These are phyloP conservation scores for Rhinophrynus dorsalis DNA, from an alignment of 2,797 vertebrate genomes.

Conservation along the genomic window DNA sequence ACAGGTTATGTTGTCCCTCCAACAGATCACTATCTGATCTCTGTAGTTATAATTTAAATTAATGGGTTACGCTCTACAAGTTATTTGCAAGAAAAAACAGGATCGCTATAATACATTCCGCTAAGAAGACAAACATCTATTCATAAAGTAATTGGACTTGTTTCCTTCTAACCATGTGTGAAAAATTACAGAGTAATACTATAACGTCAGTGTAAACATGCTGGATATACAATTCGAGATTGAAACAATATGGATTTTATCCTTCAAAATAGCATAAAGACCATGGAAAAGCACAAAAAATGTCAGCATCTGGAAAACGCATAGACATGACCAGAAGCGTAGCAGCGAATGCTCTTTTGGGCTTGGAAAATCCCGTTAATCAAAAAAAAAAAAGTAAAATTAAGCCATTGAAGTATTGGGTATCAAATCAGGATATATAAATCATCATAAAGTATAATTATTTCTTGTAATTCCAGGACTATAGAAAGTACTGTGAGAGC, in stretches of 20 bases:
- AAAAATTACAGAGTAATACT: slow-evolving; percentile 45
- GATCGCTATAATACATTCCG: slow-evolving; percentile 24
- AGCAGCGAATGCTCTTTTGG: background rate
- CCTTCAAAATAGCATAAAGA: slow-evolving; percentile 44
- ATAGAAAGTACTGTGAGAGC: background rate
- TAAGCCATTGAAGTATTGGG: background rate
- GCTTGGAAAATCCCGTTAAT: slow-evolving; percentile 6
- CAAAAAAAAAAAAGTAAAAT: slow-evolving; percentile 4
- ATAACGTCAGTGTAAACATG: slow-evolving; percentile 44
- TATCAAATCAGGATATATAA: background rate
- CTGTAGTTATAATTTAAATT: slow-evolving; percentile 19
- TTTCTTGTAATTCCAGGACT: background rate
- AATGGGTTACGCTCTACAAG: background rate
- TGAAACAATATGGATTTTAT: slow-evolving; percentile 51
- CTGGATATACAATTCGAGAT: slow-evolving; percentile 33
- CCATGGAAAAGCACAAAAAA: slow-evolving; percentile 49
- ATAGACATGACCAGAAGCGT: background rate
- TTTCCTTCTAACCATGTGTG: slow-evolving; percentile 25
- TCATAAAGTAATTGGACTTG: slow-evolving; percentile 30
- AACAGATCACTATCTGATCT: slow-evolving; percentile 20
- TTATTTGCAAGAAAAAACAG: background rate
- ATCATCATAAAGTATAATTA: slow-evolving; percentile 3
- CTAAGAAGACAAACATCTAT: slow-evolving; percentile 24
- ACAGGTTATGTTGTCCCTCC: slow-evolving; percentile 31
- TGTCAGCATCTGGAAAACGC: slow-evolving; percentile 3